Percentiles rank a stretch among this genome's conserved stretches.
These are phyloP conservation scores for Pitta sordida DNA, from an alignment of 2,113 vertebrate genomes.

Conservation along the genomic window DNA sequence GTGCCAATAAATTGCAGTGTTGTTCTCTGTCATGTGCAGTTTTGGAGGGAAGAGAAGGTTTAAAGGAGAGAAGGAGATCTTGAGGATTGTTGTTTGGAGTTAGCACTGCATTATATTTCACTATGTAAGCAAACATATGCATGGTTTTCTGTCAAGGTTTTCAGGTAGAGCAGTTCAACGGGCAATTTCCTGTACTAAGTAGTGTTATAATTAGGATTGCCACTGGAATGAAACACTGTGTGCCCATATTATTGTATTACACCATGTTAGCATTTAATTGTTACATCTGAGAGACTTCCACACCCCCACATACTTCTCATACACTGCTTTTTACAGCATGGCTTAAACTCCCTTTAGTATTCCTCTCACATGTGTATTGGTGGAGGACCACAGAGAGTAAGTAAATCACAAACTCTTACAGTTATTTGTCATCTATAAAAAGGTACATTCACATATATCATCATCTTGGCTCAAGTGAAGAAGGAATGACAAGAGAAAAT, in stretches of 20 bases:
- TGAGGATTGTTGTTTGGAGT: background rate
- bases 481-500: background rate
- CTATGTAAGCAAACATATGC: background rate
- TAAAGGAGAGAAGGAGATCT: background rate
- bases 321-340: background rate
- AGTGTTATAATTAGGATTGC: conserved; percentile 59
- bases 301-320: background rate
- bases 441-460: background rate
- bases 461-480: background rate
- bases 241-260: conserved; percentile 38
- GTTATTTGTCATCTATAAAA: background rate
- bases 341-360: background rate
- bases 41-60: background rate
- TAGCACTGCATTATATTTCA: background rate
- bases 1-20: background rate
- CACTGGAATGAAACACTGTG: conserved; percentile 55
- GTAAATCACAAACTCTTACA: background rate
- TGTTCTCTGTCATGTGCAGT: background rate
- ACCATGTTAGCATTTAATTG: conserved; percentile 48
- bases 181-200: conserved; percentile 42
- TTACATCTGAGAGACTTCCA: conserved; percentile 9
- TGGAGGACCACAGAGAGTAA: background rate
- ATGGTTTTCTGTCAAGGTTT: background rate
- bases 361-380: background rate
- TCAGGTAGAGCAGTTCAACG: conserved; percentile 14